Evolutionary conservation across 2,888 invertebrate genomes (phyloP).

Genomic region (Germaria angustata): DNA sequence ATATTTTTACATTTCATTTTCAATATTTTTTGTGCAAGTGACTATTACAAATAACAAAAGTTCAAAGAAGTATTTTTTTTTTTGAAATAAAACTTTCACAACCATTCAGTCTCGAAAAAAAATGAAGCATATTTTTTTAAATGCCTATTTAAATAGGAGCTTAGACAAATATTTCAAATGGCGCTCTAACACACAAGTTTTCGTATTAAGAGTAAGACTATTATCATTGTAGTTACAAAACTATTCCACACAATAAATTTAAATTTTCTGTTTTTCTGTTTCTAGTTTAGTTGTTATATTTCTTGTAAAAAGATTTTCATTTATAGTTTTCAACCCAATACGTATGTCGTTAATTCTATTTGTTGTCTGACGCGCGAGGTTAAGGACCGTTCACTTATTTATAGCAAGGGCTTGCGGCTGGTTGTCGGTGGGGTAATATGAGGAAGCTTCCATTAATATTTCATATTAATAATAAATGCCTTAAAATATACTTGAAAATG

Average conservation of each 20-base stretch:
- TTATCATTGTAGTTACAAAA: neutral
- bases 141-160: neutral
- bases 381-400: slow-evolving; percentile 63
- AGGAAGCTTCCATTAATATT: slow-evolving; percentile 2
- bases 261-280: neutral
- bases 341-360: slow-evolving; percentile 9
- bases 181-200: neutral
- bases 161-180: neutral
- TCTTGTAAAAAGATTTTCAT: too few relatives aligned
- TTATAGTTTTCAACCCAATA: neutral
- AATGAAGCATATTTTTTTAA: neutral
- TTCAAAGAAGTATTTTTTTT: too few relatives aligned
- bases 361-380: slow-evolving; percentile 61
- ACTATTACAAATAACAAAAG: too few relatives aligned
- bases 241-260: slow-evolving; percentile 28
- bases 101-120: too few relatives aligned
- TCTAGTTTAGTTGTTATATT: neutral
- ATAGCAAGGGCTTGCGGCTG: slow-evolving; percentile 33
- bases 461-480: slow-evolving; percentile 28
- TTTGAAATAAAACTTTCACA: neutral
- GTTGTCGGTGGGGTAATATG: slow-evolving; percentile 16
- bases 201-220: neutral
- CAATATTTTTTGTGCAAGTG: too few relatives aligned
- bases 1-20: too few relatives aligned
- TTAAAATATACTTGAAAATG: slow-evolving; percentile 21